Evolutionary conservation across 2,797 vertebrate genomes (phyloP).

Genomic region (Thunnus albacares): DNA sequence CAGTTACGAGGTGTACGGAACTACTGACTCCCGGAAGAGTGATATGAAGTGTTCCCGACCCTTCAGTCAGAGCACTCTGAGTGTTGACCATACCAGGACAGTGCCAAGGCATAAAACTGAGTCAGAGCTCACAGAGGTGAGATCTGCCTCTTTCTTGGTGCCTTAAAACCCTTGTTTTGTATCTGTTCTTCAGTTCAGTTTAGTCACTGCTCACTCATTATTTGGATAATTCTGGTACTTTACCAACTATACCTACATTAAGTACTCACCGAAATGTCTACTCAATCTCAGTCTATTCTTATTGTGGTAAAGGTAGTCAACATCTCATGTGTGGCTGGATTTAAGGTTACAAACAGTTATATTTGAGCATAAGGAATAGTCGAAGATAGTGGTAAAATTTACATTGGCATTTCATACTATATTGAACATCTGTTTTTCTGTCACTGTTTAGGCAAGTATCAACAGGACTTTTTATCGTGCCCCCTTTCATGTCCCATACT

Average conservation of each 20-base stretch:
- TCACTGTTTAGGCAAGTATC: too few relatives aligned
- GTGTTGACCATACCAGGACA: slow-evolving; percentile 73
- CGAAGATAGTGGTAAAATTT: too few relatives aligned
- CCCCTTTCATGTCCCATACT: background rate
- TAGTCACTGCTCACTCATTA: background rate
- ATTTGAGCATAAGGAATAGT: too few relatives aligned
- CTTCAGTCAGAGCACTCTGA: slow-evolving; percentile 77
- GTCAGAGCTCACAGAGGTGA: slow-evolving; percentile 80
- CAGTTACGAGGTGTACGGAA: slow-evolving; percentile 84
- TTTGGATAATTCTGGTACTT: background rate
- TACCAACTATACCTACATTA: background rate
- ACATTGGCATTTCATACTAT: too few relatives aligned
- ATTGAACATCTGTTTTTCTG: too few relatives aligned
- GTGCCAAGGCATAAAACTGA: slow-evolving; percentile 69
- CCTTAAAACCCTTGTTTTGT: background rate
- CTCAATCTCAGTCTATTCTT: background rate
- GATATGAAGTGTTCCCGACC: slow-evolving; percentile 71
- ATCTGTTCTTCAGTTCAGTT: background rate
- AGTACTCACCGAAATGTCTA: background rate
- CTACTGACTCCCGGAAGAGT: slow-evolving; percentile 82
- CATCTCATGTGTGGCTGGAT: background rate
- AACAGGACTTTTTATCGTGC: background rate
- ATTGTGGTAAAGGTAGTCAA: background rate
- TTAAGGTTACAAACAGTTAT: too few relatives aligned
- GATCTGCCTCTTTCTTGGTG: slow-evolving; percentile 23